Evolutionary conservation across 2,888 invertebrate genomes (phyloP), one percentile per base, ranked within the genome.

Genomic region (Rhabditophanes sp.): DNA sequence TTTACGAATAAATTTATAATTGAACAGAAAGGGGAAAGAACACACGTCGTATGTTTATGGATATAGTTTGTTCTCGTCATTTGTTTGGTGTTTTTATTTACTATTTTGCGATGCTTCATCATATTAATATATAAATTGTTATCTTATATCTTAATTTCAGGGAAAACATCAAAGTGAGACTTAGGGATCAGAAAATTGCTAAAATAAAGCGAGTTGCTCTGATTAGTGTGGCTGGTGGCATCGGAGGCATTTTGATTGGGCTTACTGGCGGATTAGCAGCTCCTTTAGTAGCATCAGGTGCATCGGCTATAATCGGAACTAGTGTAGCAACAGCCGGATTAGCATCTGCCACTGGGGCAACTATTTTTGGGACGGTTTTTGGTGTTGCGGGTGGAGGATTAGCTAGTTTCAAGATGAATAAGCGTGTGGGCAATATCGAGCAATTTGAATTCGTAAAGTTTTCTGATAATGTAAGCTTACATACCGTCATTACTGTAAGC

Each of bases 301-400:
- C 67, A 3, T 69, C 68, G 2, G 65, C 66, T 15, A 53, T 68
- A 11, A 62, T 69, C n/a, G 69, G 56, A 18, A 51, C 58, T 6
- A 62, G 62, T 2, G n/a, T n/a, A n/a, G 71, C 70, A 8, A 70
- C 72, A n/a, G 70, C 72, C 9, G 58, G 46, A 7, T 31, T 73
- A 20, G 67, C 71, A 11, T 70, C 71, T 3, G 67, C 70, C 1
- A 69, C 73, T 9, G 74, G 73, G n/a, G 66, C 69, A 8, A 72
- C 73, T 3, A 66, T 56, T 11, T 27, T 76, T 27, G 75, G 75
- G 2, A 75, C 33, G 5, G 34, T 76, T 37, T 76, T 77, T 65
- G 76, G 76, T 4, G 75, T 74, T 3, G 76, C 76, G 21, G 77
- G 77, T 18, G 77, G 76, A 25, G 76, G 76, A 15, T 67, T 77